Conservation (phyloP, 2,113 vertebrate species). For the Bufo bufo region DNA sequence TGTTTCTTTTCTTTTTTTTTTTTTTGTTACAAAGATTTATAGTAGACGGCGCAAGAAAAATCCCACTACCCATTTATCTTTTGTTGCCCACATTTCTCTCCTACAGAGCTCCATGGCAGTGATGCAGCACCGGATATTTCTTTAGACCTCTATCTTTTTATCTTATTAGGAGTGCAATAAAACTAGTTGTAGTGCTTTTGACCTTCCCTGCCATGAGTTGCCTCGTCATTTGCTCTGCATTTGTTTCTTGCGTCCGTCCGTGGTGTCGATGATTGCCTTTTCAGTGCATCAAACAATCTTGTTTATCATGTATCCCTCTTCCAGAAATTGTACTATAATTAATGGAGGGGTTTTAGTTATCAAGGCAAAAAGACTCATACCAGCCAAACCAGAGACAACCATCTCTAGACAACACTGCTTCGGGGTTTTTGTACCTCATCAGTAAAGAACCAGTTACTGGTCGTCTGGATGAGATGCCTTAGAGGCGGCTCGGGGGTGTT, state of each 20-base stretch:
- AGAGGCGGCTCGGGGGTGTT: no score
- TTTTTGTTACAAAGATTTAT: slow-evolving; percentile 55
- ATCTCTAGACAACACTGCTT: no score
- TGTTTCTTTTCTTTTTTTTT: slow-evolving; percentile 20
- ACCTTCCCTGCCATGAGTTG: slow-evolving; percentile 55
- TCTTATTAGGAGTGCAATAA: slow-evolving; percentile 58
- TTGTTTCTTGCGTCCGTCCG: slow-evolving; percentile 32
- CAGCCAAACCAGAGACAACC: no score
- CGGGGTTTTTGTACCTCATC: no score
- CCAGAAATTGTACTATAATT: no score
- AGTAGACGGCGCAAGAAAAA: slow-evolving; percentile 48
- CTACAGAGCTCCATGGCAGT: slow-evolving; percentile 58
- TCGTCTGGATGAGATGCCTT: no score
- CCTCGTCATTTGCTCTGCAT: slow-evolving; percentile 35
- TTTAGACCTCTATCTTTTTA: slow-evolving; percentile 57
- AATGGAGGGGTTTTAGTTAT: no score
- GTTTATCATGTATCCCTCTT: background rate
- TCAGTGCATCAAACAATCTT: slow-evolving; percentile 13
- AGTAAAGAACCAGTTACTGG: no score
- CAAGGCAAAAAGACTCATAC: no score
- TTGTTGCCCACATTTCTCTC: slow-evolving; percentile 56
- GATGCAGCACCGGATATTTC: slow-evolving; percentile 57
- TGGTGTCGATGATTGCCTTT: background rate
- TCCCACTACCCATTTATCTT: slow-evolving; percentile 58
- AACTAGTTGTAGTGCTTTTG: slow-evolving; percentile 58